phyloP scores from a whole-genome alignment of 2,797 vertebrate genomes.

The Babyrousa celebensis region DNA sequence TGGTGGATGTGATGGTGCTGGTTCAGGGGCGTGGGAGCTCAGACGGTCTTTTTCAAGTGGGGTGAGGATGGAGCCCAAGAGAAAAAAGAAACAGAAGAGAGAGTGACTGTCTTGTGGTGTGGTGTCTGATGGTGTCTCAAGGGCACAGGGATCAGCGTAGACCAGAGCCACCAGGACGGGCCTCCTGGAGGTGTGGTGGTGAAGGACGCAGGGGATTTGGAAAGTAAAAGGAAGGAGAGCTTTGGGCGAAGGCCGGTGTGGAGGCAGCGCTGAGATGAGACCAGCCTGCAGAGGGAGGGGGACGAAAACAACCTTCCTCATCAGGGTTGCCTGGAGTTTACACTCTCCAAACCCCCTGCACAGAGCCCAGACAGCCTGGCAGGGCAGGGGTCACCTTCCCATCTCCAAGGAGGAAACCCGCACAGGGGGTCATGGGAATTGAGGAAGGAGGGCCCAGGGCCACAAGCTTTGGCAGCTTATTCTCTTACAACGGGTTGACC shows the following conservation, averaged over 20 bases:
- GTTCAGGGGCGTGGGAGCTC: conserved; percentile 11
- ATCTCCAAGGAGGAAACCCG: neutral
- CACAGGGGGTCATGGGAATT: neutral
- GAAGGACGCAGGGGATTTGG: neutral
- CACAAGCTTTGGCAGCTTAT: neutral
- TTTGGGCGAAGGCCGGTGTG: neutral
- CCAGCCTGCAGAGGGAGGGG: neutral
- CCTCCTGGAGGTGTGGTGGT: neutral
- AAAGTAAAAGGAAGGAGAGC: neutral
- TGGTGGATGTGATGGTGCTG: neutral
- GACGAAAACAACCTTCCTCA: neutral
- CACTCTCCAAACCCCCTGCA: too few relatives aligned
- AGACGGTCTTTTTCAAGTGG: conserved; percentile 11
- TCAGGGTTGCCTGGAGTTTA: neutral
- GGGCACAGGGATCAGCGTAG: too few relatives aligned
- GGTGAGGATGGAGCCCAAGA: neutral
- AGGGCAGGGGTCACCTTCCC: neutral
- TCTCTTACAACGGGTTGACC: neutral
- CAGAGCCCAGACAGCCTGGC: neutral
- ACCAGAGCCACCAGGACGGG: neutral
- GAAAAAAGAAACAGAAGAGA: neutral
- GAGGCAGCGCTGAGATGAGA: accelerated
- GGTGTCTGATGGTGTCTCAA: neutral
- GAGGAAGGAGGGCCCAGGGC: neutral
- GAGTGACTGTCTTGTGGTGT: accelerated